Conservation (phyloP, 64 coral and sea anemone species). For the Stichodactyla helianthus region DNA sequence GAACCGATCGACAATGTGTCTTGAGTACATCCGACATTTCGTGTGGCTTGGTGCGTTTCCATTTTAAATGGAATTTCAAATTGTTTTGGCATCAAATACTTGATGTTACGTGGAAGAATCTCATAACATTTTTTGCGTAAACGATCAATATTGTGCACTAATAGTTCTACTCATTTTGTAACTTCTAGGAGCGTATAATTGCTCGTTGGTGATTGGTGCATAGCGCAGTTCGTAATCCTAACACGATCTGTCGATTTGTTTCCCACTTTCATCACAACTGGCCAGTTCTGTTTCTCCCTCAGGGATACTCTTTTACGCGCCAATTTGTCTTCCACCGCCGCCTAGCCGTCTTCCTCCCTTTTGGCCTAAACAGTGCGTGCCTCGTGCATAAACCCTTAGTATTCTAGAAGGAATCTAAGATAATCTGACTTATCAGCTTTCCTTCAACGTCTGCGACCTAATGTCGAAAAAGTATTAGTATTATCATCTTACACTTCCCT, state of each 20-base stretch:
- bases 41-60: neutral
- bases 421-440: neutral
- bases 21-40: neutral
- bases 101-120: neutral
- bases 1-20: neutral
- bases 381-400: neutral
- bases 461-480: neutral
- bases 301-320: neutral
- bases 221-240: neutral
- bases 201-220: neutral
- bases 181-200: neutral
- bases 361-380: neutral
- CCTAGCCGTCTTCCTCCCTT: neutral
- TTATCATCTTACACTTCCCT: neutral
- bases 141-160: neutral
- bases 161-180: neutral
- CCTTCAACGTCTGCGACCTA: neutral
- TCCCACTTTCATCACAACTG: neutral
- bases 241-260: neutral
- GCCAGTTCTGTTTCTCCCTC: neutral
- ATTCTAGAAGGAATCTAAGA: neutral
- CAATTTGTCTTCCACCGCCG: constrained; percentile 1
- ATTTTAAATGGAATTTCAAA: neutral
- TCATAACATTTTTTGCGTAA: neutral
- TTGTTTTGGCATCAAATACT: neutral